Conservation (phyloP, 2,888 invertebrate species). For the Tortrix viridana region DNA sequence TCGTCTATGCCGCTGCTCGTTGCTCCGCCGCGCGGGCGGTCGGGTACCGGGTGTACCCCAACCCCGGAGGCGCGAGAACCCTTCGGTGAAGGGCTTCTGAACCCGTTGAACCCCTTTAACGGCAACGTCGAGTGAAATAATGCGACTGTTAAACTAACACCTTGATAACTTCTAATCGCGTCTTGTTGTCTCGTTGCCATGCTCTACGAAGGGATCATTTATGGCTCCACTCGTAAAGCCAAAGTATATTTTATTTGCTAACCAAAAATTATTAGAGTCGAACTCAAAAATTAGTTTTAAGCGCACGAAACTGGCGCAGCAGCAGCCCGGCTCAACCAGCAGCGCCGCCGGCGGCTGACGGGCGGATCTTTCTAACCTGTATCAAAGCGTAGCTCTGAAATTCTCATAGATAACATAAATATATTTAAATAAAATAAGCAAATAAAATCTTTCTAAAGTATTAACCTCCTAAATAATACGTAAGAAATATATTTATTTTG, state of each 20-base stretch:
- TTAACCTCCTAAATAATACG: constrained; percentile 48
- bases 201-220: not conserved
- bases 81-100: no score
- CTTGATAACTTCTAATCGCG: constrained; percentile 3
- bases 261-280: constrained; percentile 32
- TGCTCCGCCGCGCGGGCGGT: no score
- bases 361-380: constrained; percentile 29
- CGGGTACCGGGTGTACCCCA: no score
- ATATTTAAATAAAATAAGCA: constrained; percentile 74
- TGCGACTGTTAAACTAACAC: constrained; percentile 1
- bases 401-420: constrained; percentile 25
- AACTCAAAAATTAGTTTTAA: constrained; percentile 31
- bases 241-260: constrained; percentile 15
- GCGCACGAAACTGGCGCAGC: constrained; percentile 21
- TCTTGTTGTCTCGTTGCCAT: constrained; percentile 1
- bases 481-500: constrained; percentile 42
- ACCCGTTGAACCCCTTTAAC: no score
- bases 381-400: constrained; percentile 30
- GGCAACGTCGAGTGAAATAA: not conserved
- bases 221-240: not conserved
- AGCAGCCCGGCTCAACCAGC: constrained; percentile 18
- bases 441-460: constrained; percentile 60
- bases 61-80: no score
- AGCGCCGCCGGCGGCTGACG: constrained; percentile 8
- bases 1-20: constrained; percentile 3